Base-by-base conservation (phyloP, 1,140 invertebrate species). In the Lasioglossum baleicum region DNA sequence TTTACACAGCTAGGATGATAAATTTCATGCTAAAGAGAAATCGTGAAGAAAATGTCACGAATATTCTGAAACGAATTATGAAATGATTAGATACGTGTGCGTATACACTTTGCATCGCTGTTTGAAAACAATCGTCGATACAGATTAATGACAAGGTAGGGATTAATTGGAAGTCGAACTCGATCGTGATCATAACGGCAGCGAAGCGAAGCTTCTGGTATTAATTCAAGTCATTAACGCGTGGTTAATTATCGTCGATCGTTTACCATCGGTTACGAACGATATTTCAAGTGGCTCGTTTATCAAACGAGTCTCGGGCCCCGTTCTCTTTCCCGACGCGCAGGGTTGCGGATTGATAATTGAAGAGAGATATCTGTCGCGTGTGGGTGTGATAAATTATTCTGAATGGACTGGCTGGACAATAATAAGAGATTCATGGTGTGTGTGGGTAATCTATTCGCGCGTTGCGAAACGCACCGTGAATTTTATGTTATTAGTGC, bases 311-410 rank as follows among this genome's bases (percentile, higher is more conserved):
- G 53, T 7, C 15, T 67, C 13, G 13, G 1, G 44, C 8, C 17
- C 7, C 63, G 10, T 64, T 67, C 71, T 48, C 42, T 67, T 67
- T 60, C n/a, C 63, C 60, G 17, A 60, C 26, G n/a, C 31, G n/a
- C 26, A 13, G 1, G 8, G 40, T 66, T 15, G 48, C 35, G 69
- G 76, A 73, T 64, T 65, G 70, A 73, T 72, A 73, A 65, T 75
- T 67, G n/a, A 71, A 44, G 48, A 58, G 48, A 73, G 61, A 71
- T 77, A 71, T 26, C 22, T 48, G 61, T 11, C 70, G 22, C 31
- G 72, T 51, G 63, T 67, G 78, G 78, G 78, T 75, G 77, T 80
- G 77, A 80, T 74, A 80, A 80, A 75, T 80, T 75, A 31, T 48
- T 31, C 71, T 48, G 31, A 15, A 22, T 31, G 68, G 13, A 72